phyloP scores from a whole-genome alignment of 2,888 invertebrate species.

The Caradrina clavipalpis region DNA sequence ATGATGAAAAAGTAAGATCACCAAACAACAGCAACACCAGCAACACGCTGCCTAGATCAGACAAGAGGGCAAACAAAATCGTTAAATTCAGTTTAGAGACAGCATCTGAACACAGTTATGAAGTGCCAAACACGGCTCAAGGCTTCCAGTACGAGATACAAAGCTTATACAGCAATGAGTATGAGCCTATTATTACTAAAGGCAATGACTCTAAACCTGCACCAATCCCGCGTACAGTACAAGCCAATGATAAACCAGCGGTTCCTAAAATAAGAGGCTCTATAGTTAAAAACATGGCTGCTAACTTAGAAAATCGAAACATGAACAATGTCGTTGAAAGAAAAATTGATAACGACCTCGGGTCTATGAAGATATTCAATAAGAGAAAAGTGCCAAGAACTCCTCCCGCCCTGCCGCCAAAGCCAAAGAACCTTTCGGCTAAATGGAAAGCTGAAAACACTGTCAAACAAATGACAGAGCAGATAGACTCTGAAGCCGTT shows the following conservation, averaged over 20 bases:
- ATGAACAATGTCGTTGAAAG: slow-evolving; percentile 85
- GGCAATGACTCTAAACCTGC: slow-evolving; percentile 79
- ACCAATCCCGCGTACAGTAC: slow-evolving; percentile 77
- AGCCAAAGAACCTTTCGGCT: slow-evolving; percentile 93
- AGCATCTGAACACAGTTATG: slow-evolving; percentile 91
- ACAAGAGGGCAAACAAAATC: slow-evolving; percentile 88
- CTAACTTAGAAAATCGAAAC: slow-evolving; percentile 86
- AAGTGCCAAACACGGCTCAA: slow-evolving; percentile 91
- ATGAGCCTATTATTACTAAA: slow-evolving; percentile 93
- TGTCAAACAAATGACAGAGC: slow-evolving; percentile 83
- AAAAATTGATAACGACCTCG: slow-evolving; percentile 80
- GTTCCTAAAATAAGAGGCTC: slow-evolving; percentile 88
- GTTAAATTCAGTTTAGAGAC: slow-evolving; percentile 89
- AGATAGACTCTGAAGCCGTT: slow-evolving; percentile 91
- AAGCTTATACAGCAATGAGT: slow-evolving; percentile 94
- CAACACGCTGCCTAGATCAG: slow-evolving; percentile 83
- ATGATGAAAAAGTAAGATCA: slow-evolving; percentile 86
- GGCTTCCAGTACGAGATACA: slow-evolving; percentile 90
- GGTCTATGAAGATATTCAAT: slow-evolving; percentile 87
- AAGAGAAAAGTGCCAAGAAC: slow-evolving; percentile 92
- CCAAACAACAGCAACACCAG: slow-evolving; percentile 73
- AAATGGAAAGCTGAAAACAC: slow-evolving; percentile 92
- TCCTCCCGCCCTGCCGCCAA: slow-evolving; percentile 95
- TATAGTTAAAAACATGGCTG: slow-evolving; percentile 88
- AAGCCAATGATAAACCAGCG: slow-evolving; percentile 75